Evolutionary conservation across 1,140 invertebrate genomes (phyloP), one percentile per base, ranked within the genome.

Genomic region (Lordiphosa stackelbergi): DNA sequence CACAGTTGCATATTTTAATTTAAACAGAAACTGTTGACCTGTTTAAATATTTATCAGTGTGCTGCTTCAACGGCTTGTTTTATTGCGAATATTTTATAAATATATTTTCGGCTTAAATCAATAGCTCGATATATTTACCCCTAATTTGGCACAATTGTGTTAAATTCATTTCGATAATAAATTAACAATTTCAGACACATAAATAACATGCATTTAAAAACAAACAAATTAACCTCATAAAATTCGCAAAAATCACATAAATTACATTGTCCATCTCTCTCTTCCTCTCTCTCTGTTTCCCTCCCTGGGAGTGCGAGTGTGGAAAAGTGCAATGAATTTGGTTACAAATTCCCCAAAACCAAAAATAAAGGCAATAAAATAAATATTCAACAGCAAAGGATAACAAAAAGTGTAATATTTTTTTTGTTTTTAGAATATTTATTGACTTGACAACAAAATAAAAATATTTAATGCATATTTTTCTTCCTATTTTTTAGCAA

Each of bases 301-400:
- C 22, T 5, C 22, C 1, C 22, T 24, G 22, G 22, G 22, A 24
- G 38, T 34, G 35, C 34, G 34, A 24, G 16, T 55, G 22, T 41
- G 38, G 22, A 28, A 48, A 53, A 55, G 41, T 74, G 71, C 71
- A 65, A 64, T 78, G 64, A 64, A 64, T 77, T 63, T 55, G 74
- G 53, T 66, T 63, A 70, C 70, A 63, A 68, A 81, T 79, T 72
- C 68, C 48, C 42, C 54, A 61, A 51, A 66, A 63, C 66, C 58
- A 35, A 79, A 73, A 70, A 79, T 66, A 78, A 81, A 81, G 66
- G 75, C 74, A 79, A 79, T 79, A 81, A 81, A 79, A 79, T 79
- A 60, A 81, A 81, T 79, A 31, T 79, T 79, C 55, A 52, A 31
- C 42, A 45, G 34, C 40, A 43, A 49, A 40, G 47, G 51, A 10